Evolutionary conservation across 35 echinoderm and acorn worm genomes (phyloP).

Genomic region (Anneissia japonica): DNA sequence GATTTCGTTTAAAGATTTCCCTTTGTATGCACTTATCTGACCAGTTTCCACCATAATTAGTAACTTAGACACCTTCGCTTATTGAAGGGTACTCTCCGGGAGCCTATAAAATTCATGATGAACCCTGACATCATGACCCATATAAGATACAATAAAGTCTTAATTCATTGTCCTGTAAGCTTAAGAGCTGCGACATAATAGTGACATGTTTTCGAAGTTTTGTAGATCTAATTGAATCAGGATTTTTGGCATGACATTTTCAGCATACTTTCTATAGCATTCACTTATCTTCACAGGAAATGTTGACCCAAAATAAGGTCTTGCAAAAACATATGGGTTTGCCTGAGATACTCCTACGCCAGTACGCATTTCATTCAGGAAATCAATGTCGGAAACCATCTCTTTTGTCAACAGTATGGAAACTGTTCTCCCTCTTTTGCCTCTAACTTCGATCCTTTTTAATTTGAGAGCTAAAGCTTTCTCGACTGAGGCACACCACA

Average conservation of each 20-base stretch:
- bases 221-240: slow-evolving; percentile 23
- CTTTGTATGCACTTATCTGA: too few species aligned
- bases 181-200: slow-evolving; percentile 38
- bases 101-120: too few species aligned
- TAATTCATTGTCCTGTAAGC: slow-evolving; percentile 38
- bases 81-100: too few species aligned
- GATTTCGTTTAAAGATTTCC: too few species aligned
- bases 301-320: slow-evolving; percentile 30
- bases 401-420: slow-evolving; percentile 27
- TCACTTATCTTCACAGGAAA: slow-evolving; percentile 2
- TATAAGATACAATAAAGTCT: too few species aligned
- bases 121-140: too few species aligned
- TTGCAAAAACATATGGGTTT: slow-evolving; percentile 43
- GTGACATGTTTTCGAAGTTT: slow-evolving; percentile 52
- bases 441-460: not conserved
- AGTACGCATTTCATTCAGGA: not conserved
- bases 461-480: not conserved
- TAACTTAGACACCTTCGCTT: too few species aligned
- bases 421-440: slow-evolving; percentile 19
- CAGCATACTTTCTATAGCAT: slow-evolving; percentile 5
- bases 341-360: slow-evolving; percentile 21
- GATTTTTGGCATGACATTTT: slow-evolving; percentile 33
- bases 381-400: not conserved
- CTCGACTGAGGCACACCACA: too few species aligned
- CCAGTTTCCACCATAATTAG: too few species aligned